Evolutionary conservation across 2,113 vertebrate species (phyloP).

Genomic region (Brienomyrus brachyistius): DNA sequence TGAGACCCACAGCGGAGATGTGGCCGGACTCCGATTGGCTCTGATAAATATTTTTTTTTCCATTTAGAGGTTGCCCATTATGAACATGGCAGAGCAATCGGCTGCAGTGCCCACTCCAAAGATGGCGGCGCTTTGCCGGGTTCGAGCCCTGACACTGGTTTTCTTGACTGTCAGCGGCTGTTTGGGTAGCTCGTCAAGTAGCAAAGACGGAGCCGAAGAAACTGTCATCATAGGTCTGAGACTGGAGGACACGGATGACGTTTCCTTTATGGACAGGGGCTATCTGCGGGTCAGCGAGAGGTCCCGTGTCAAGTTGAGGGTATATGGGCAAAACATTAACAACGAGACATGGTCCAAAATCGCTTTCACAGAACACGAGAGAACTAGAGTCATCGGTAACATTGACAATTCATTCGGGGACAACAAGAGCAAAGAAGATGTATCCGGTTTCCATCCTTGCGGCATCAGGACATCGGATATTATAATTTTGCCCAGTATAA

Average conservation of each 20-base stretch:
- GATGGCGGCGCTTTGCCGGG: constrained; percentile 83
- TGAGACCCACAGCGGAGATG: constrained; percentile 64
- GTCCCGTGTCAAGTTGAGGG: constrained; percentile 78
- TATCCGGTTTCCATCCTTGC: constrained; percentile 75
- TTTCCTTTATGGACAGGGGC: constrained; percentile 84
- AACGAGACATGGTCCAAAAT: constrained; percentile 95
- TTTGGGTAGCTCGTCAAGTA: constrained; percentile 65
- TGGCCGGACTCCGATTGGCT: constrained; percentile 64
- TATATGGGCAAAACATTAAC: constrained; percentile 92
- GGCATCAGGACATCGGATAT: constrained; percentile 96
- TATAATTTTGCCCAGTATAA: constrained; percentile 79
- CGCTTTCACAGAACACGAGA: constrained; percentile 85
- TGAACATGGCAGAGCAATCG: constrained; percentile 79
- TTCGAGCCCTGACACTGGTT: constrained; percentile 71
- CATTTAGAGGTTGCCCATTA: constrained; percentile 63
- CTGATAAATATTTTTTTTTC: constrained; percentile 58
- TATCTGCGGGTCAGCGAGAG: constrained; percentile 86
- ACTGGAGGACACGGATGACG: constrained; percentile 91
- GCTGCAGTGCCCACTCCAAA: constrained; percentile 76
- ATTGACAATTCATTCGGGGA: constrained; percentile 55
- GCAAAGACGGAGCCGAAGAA: constrained; percentile 72
- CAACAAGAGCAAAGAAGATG: constrained; percentile 60
- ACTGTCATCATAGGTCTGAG: constrained; percentile 87
- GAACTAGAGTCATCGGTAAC: constrained; percentile 52
- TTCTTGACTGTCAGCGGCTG: constrained; percentile 64